A percentile compares a stretch with the other conserved stretches of the same genome.
phyloP scores from a whole-genome alignment of 2,888 invertebrate species.

The Tetrapedia diversipes region DNA sequence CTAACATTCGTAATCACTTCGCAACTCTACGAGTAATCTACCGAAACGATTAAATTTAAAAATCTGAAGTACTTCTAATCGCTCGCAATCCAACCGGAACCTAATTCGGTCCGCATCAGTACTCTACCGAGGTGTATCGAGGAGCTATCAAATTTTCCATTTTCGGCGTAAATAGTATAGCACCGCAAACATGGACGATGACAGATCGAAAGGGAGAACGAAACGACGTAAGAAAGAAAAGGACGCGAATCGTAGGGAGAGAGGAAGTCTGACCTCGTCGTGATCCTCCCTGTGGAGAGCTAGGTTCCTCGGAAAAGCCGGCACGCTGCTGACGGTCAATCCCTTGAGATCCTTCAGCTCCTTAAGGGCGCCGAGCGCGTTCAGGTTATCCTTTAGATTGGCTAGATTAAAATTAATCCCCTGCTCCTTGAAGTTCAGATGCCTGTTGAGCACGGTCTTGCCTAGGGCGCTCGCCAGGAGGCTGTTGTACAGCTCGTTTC shows the following conservation, averaged over 20 bases:
- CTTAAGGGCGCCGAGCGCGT: slow-evolving; percentile 79
- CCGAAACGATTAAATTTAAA: too few relatives aligned
- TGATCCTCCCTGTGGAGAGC: slow-evolving; percentile 79
- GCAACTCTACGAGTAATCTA: too few relatives aligned
- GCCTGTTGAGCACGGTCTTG: slow-evolving; percentile 81
- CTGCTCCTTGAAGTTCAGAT: slow-evolving; percentile 79
- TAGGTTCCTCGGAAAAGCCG: slow-evolving; percentile 82
- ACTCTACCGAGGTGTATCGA: too few relatives aligned
- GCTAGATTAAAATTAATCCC: slow-evolving; percentile 75
- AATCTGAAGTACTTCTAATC: too few relatives aligned
- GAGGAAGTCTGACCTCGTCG: slow-evolving; percentile 77
- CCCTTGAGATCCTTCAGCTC: slow-evolving; percentile 81
- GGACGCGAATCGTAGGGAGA: not conserved
- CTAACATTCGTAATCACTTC: too few relatives aligned
- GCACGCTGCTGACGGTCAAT: slow-evolving; percentile 81
- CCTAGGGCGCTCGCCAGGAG: slow-evolving; percentile 89
- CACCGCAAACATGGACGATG: too few relatives aligned
- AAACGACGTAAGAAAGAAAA: not conserved
- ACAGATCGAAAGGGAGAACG: not conserved
- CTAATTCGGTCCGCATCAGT: too few relatives aligned
- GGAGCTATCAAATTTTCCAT: too few relatives aligned
- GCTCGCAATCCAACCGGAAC: too few relatives aligned
- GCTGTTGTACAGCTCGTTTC: slow-evolving; percentile 91
- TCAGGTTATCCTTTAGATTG: slow-evolving; percentile 79
- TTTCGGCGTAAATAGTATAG: too few relatives aligned